Percentiles rank a stretch among this genome's conserved stretches.
These are phyloP conservation scores for Hippocampus barbouri DNA, from an alignment of 2,113 vertebrate genomes.

Conservation along the genomic window DNA sequence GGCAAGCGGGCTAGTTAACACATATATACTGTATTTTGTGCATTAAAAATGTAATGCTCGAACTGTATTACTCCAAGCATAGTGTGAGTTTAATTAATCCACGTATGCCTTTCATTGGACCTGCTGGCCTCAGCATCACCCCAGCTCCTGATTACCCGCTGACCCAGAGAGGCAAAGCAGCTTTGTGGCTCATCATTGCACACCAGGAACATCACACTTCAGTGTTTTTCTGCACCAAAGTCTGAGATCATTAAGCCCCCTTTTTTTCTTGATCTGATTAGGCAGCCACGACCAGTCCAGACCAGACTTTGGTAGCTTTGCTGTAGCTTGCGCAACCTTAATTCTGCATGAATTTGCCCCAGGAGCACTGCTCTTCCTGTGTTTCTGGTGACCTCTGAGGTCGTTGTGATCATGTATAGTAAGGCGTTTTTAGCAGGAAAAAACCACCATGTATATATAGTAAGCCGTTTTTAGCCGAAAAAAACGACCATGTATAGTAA, in stretches of 20 bases:
- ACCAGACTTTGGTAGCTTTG: conserved; percentile 34
- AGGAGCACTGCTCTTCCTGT: conserved; percentile 32
- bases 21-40: not conserved
- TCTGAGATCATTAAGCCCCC: conserved; percentile 25
- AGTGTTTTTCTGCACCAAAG: conserved; percentile 14
- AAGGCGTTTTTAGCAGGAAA: no score
- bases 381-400: conserved; percentile 13
- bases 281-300: conserved; percentile 22
- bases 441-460: no score
- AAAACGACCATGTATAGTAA: no score
- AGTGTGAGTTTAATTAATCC: not conserved
- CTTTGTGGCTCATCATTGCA: conserved; percentile 43
- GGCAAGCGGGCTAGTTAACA: not conserved
- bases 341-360: conserved; percentile 13
- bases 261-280: conserved; percentile 51
- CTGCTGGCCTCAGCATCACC: conserved; percentile 31
- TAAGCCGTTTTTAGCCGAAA: no score
- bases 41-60: not conserved
- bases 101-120: conserved; percentile 19
- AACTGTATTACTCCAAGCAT: not conserved
- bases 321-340: not conserved
- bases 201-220: conserved; percentile 30
- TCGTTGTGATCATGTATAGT: conserved; percentile 5
- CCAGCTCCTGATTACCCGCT: conserved; percentile 56
- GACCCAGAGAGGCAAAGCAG: conserved; percentile 55